Conservation (phyloP, 2,888 invertebrate genomes). For the Gryllus longicercus region DNA sequence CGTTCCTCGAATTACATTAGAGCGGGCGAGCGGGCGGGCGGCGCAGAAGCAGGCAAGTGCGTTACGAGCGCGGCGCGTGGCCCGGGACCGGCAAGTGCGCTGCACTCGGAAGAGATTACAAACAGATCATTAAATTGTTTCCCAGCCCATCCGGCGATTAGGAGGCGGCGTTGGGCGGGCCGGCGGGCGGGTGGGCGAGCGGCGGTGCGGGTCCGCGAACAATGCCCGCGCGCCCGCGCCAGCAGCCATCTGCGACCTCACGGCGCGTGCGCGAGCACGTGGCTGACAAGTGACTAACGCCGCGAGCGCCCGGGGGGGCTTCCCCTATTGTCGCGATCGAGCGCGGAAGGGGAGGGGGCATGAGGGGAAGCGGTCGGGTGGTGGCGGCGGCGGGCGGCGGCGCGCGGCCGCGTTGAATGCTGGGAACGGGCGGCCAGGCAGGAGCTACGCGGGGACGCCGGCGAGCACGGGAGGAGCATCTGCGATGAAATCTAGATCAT, state of each 20-base stretch:
- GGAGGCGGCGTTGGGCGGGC: not conserved
- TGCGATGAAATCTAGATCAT: conserved; percentile 17
- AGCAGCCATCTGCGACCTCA: conserved; percentile 27
- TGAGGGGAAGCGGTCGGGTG: not conserved
- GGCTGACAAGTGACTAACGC: conserved; percentile 29
- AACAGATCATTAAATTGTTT: conserved; percentile 17
- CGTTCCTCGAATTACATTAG: too few species aligned
- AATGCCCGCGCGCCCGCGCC: not conserved
- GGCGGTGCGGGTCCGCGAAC: not conserved
- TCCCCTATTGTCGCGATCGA: conserved; percentile 17
- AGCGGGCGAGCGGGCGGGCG: too few species aligned
- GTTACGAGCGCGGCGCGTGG: not conserved
- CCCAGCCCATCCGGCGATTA: conserved; percentile 17
- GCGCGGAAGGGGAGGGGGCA: not conserved
- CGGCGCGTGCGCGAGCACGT: conserved; percentile 24
- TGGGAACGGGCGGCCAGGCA: not conserved
- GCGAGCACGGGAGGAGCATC: not conserved
- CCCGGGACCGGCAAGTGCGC: not conserved
- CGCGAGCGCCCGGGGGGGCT: not conserved
- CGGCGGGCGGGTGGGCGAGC: not conserved
- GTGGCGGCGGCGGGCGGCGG: not conserved
- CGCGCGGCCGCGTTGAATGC: not conserved
- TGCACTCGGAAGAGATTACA: conserved; percentile 4
- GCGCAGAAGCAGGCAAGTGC: not conserved
- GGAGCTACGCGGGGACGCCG: not conserved